These are phyloP conservation scores for Percopsis omiscomaycus DNA, from an alignment of 2,797 vertebrate species.

Conservation along the genomic window DNA sequence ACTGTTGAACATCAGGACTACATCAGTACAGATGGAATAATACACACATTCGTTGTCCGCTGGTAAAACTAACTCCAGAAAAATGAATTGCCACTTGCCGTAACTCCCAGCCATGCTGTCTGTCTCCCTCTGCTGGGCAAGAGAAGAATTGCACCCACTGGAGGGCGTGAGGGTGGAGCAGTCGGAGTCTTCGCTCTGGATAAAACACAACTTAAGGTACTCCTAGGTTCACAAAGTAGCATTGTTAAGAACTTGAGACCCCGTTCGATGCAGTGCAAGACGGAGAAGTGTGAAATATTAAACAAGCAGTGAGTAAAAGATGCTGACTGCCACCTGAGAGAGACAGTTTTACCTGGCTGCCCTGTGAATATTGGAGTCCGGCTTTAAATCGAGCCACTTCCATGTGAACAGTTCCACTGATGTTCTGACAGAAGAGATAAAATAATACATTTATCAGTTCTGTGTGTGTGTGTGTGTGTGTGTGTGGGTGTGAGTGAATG, in stretches of 20 bases:
- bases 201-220: conserved; percentile 76
- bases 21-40: background rate
- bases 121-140: conserved; percentile 68
- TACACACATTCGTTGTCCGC: no score
- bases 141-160: conserved; percentile 47
- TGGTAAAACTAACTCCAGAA: no score
- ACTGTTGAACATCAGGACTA: background rate
- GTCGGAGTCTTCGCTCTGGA: conserved; percentile 73
- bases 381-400: conserved; percentile 94
- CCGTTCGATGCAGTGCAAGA: background rate
- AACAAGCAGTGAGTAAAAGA: background rate
- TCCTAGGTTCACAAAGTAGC: conserved; percentile 65
- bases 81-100: conserved; percentile 37
- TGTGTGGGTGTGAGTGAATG: conserved; percentile 5
- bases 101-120: conserved; percentile 38
- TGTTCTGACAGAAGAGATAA: conserved; percentile 75
- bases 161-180: conserved; percentile 61
- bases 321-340: background rate
- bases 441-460: background rate
- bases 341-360: conserved; percentile 81
- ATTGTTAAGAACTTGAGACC: conserved; percentile 46
- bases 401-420: conserved; percentile 81
- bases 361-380: conserved; percentile 82
- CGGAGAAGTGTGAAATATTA: background rate
- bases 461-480: conserved; percentile 6